Conservation (phyloP, 2,113 vertebrate genomes). For the Axis porcinus region DNA sequence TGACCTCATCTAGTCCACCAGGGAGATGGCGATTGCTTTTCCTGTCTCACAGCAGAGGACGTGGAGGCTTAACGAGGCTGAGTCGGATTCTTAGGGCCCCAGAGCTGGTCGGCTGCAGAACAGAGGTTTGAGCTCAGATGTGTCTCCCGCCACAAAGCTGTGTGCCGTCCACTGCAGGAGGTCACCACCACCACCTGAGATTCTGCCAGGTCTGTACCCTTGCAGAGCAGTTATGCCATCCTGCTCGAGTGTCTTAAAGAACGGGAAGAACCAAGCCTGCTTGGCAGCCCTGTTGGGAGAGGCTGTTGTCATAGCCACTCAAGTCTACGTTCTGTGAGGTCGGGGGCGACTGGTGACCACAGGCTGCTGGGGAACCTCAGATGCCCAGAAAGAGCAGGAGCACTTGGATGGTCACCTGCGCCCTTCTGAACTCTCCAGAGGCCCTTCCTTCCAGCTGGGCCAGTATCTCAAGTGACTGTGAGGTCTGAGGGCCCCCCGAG, state of each 20-base stretch:
- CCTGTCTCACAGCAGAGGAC: not conserved
- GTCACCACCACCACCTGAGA: rapidly evolving
- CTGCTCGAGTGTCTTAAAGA: rapidly evolving
- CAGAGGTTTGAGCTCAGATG: not conserved
- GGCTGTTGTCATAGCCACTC: no score
- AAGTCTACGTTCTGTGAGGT: not conserved
- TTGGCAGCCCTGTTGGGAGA: not conserved
- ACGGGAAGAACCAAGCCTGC: rapidly evolving
- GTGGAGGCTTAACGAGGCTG: not conserved
- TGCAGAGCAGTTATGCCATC: rapidly evolving
- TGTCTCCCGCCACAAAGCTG: not conserved
- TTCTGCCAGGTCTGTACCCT: not conserved
- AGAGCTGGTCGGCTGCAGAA: not conserved
- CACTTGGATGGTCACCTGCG: rapidly evolving
- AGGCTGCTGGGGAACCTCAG: not conserved
- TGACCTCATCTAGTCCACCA: not conserved
- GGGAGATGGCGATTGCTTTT: not conserved
- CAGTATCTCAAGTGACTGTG: not conserved
- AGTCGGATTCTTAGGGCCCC: not conserved
- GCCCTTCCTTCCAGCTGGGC: not conserved
- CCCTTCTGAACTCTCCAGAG: not conserved
- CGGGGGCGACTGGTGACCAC: not conserved
- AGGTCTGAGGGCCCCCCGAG: not conserved
- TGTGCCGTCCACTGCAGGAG: no score
- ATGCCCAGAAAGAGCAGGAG: not conserved